phyloP scores from a whole-genome alignment of 2,888 invertebrate genomes.

The Margaritifera margaritifera region DNA sequence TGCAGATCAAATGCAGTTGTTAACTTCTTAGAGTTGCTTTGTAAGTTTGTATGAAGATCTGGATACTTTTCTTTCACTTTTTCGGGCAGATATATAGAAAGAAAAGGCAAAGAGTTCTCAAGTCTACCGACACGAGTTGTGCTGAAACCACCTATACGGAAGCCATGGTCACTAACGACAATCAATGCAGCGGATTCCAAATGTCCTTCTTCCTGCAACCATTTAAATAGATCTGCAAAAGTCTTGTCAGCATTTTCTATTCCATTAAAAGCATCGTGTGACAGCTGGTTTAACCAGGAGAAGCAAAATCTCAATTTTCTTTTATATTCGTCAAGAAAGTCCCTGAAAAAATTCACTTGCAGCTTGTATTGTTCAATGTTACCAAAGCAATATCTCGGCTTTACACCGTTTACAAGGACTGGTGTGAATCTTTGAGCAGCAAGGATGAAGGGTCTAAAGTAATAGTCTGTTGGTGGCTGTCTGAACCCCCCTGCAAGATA shows the following conservation, averaged over 20 bases:
- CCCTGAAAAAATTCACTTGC: slow-evolving; percentile 73
- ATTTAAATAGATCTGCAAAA: slow-evolving; percentile 77
- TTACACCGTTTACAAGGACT: background rate
- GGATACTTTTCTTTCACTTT: slow-evolving; percentile 81
- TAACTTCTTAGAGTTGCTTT: slow-evolving; percentile 79
- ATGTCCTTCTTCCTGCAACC: slow-evolving; percentile 64
- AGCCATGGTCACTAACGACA: slow-evolving; percentile 88
- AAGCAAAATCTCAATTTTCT: slow-evolving; percentile 83
- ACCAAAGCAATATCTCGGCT: slow-evolving; percentile 78
- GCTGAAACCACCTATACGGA: slow-evolving; percentile 21
- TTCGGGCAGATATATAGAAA: slow-evolving; percentile 82
- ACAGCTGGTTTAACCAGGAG: slow-evolving; percentile 87
- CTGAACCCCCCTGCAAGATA: slow-evolving; percentile 83
- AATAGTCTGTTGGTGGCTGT: slow-evolving; percentile 87
- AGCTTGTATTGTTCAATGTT: slow-evolving; percentile 83
- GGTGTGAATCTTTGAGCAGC: slow-evolving; percentile 72
- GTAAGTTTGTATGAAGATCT: slow-evolving; percentile 79
- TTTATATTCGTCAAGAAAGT: slow-evolving; percentile 78
- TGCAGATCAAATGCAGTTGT: slow-evolving; percentile 89
- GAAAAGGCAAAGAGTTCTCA: slow-evolving; percentile 89
- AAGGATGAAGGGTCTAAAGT: slow-evolving; percentile 82
- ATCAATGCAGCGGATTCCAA: slow-evolving; percentile 54
- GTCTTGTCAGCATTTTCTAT: slow-evolving; percentile 82
- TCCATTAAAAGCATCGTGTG: slow-evolving; percentile 88
- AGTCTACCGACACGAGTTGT: slow-evolving; percentile 82